Conservation (phyloP, 2,113 vertebrate species). For the Spermophilus dauricus region DNA sequence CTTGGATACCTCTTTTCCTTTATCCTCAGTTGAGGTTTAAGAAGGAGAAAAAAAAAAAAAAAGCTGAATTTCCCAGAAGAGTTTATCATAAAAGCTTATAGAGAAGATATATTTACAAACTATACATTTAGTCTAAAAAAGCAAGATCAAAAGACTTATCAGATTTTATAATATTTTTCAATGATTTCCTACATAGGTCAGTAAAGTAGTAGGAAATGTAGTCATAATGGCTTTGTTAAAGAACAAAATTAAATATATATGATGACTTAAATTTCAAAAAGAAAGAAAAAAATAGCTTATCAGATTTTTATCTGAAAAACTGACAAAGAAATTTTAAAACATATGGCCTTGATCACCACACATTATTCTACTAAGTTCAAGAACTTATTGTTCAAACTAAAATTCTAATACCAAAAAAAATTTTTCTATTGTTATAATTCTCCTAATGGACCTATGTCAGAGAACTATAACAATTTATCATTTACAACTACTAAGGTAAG, state of each 20-base stretch:
- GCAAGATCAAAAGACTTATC: not conserved
- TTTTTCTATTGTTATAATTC: not conserved
- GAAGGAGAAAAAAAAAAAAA: not conserved
- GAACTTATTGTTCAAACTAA: slow-evolving; percentile 25
- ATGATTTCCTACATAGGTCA: too few species aligned
- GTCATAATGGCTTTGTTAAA: too few species aligned
- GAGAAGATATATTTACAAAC: not conserved
- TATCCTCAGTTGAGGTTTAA: not conserved
- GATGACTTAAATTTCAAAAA: too few species aligned
- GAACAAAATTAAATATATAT: too few species aligned
- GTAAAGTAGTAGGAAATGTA: too few species aligned
- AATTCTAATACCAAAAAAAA: not conserved
- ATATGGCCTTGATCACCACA: not conserved
- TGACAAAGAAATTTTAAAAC: not conserved
- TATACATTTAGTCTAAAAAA: slow-evolving; percentile 30
- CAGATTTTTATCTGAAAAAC: not conserved
- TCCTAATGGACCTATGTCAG: not conserved
- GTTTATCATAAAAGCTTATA: not conserved
- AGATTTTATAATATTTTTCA: not conserved
- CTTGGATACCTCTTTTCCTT: not conserved
- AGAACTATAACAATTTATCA: not conserved
- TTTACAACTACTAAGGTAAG: not conserved
- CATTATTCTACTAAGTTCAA: slow-evolving; percentile 42
- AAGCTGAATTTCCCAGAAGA: not conserved
- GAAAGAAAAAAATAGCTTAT: not conserved